Conservation (phyloP, 2,888 invertebrate genomes). For the Lithosia quadra region DNA sequence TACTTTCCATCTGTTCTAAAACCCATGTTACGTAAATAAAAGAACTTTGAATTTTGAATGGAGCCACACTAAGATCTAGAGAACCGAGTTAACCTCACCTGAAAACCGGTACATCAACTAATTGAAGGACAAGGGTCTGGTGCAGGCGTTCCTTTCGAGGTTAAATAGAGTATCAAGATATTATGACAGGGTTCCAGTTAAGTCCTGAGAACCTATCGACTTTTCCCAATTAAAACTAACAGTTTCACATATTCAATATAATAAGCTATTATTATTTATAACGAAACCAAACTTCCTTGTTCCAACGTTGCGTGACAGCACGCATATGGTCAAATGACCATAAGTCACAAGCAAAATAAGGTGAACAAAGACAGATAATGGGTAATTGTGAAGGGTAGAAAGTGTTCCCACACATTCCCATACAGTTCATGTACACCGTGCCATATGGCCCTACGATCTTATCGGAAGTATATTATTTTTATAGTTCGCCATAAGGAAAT, state of each 20-base stretch:
- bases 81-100: no score
- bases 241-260: neutral
- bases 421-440: slow-evolving; percentile 54
- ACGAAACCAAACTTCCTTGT: slow-evolving; percentile 34
- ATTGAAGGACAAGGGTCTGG: no score
- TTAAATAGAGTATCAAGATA: no score
- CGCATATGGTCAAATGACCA: slow-evolving; percentile 78
- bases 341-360: slow-evolving; percentile 80
- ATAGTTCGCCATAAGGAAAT: slow-evolving; percentile 45
- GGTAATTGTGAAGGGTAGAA: slow-evolving; percentile 74
- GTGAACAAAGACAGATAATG: slow-evolving; percentile 71
- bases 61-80: no score
- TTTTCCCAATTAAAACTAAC: neutral
- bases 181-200: no score
- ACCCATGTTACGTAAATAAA: no score
- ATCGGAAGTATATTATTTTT: slow-evolving; percentile 65
- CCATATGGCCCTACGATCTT: slow-evolving; percentile 71
- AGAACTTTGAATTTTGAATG: no score
- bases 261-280: slow-evolving; percentile 29
- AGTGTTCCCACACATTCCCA: slow-evolving; percentile 82
- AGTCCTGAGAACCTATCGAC: neutral
- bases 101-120: no score
- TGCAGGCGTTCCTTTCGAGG: no score
- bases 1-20: no score
- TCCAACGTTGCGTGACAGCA: slow-evolving; percentile 56